These are phyloP conservation scores for Callocephalon fimbriatum DNA, from an alignment of 2,113 vertebrate genomes.

Conservation along the genomic window DNA sequence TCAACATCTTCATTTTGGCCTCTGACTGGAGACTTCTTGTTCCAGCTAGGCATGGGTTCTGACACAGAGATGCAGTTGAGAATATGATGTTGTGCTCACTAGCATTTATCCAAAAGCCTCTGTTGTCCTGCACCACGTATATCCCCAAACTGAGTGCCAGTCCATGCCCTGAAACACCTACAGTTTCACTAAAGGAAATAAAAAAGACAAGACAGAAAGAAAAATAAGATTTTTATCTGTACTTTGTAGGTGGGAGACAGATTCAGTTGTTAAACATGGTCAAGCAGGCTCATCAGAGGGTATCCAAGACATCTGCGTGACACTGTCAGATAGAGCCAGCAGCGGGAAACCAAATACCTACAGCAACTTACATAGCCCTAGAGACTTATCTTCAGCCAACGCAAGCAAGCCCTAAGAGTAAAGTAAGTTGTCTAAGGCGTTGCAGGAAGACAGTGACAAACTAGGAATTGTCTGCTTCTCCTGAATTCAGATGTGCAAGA, in stretches of 20 bases:
- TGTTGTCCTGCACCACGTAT: not conserved
- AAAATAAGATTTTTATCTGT: not conserved
- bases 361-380: not conserved
- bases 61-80: not conserved
- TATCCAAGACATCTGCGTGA: not conserved
- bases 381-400: not conserved
- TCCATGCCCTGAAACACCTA: not conserved
- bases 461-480: not conserved
- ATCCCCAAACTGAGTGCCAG: accelerated
- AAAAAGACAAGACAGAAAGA: not conserved
- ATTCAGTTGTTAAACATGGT: not conserved
- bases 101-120: not conserved
- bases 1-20: not conserved
- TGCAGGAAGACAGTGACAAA: not conserved
- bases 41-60: not conserved
- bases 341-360: not conserved
- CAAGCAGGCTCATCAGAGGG: not conserved
- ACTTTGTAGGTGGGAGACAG: not conserved
- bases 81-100: accelerated
- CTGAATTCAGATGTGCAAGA: not conserved
- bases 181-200: not conserved
- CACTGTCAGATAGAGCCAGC: not conserved
- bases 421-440: not conserved
- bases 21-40: not conserved
- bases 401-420: not conserved